Conservation (phyloP, 2,797 vertebrate genomes). For the Salmo trutta region DNA sequence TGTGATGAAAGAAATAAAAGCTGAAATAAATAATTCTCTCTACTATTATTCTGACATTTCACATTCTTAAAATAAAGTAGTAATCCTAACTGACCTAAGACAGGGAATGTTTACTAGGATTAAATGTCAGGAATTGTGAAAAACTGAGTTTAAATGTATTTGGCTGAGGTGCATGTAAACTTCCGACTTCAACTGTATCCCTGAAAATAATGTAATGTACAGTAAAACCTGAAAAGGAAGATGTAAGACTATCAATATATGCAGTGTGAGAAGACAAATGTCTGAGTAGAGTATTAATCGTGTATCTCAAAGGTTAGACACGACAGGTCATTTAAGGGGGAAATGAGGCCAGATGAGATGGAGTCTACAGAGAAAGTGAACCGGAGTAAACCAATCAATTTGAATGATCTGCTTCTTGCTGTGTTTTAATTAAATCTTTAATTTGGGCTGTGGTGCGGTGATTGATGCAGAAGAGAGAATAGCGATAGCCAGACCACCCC, state of each 20-base stretch:
- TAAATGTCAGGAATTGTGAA: too few relatives aligned
- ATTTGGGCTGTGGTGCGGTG: neutral
- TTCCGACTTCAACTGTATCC: neutral
- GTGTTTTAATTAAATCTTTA: neutral
- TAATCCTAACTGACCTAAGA: too few relatives aligned
- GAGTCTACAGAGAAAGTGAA: neutral
- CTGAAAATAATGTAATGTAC: neutral
- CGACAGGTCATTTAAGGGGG: neutral
- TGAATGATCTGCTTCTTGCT: neutral
- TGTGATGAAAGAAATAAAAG: too few relatives aligned
- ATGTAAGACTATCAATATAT: neutral
- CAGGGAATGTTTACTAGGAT: too few relatives aligned
- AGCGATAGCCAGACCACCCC: neutral
- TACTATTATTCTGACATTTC: too few relatives aligned
- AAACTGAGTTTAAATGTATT: too few relatives aligned
- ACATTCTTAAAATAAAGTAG: too few relatives aligned
- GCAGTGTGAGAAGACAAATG: constrained; percentile 7
- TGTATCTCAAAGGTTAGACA: constrained; percentile 2
- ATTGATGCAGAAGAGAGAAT: neutral
- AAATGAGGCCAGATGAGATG: neutral
- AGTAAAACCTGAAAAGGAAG: neutral
- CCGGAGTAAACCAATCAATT: neutral
- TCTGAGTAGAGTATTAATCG: constrained; percentile 27
- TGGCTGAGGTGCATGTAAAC: too few relatives aligned
- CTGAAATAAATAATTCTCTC: too few relatives aligned